Evolutionary conservation across 1,140 invertebrate species (phyloP).

Genomic region (Tenebrio molitor): DNA sequence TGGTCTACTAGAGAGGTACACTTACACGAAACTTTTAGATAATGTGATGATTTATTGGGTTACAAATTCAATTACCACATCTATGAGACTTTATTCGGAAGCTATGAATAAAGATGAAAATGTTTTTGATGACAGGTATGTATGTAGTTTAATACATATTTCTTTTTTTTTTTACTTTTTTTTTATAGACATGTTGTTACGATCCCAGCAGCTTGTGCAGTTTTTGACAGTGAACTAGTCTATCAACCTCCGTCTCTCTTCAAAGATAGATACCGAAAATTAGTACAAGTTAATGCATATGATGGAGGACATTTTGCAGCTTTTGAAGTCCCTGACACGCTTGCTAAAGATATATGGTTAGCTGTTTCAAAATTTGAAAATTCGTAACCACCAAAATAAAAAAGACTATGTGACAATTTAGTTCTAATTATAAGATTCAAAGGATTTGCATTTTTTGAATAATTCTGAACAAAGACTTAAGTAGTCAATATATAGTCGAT

Average conservation of each 20-base stretch:
- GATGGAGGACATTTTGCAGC: conserved; percentile 90
- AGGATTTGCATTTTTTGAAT: too few relatives aligned
- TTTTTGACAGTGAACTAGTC: conserved; percentile 72
- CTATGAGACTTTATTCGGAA: conserved; percentile 83
- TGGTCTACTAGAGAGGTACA: conserved; percentile 76
- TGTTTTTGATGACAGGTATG: conserved; percentile 70
- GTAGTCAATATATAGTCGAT: too few relatives aligned
- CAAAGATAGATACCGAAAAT: conserved; percentile 72
- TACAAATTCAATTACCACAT: conserved; percentile 82
- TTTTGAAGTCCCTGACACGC: conserved; percentile 80
- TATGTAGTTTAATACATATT: conserved; percentile 51
- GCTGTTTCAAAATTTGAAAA: conserved; percentile 20
- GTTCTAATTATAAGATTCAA: too few relatives aligned
- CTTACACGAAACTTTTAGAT: conserved; percentile 84
- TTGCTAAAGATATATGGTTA: conserved; percentile 73
- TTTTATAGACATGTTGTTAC: conserved; percentile 72
- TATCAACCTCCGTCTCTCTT: conserved; percentile 73
- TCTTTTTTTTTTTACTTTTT: conserved; percentile 6
- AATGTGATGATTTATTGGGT: conserved; percentile 93
- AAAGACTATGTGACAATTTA: not conserved
- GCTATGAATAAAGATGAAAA: conserved; percentile 65
- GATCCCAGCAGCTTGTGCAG: conserved; percentile 75
- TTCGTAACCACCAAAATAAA: not conserved
- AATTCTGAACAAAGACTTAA: too few relatives aligned
- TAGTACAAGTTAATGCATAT: conserved; percentile 73